Conservation (phyloP, 2,797 vertebrate species). For the Cheirogaleus major region DNA sequence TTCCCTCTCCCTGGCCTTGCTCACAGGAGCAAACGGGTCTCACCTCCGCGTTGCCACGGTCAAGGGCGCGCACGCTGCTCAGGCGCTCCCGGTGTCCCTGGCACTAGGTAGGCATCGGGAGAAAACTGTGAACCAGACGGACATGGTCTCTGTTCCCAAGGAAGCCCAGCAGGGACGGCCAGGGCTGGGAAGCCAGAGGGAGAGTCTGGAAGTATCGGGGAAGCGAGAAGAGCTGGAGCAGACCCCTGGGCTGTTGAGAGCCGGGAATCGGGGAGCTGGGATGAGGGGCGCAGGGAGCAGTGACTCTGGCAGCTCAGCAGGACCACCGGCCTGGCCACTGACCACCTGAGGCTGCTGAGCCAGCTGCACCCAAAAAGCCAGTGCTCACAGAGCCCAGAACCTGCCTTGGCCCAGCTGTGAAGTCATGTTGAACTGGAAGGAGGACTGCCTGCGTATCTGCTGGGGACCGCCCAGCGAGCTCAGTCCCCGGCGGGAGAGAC, state of each 20-base stretch:
- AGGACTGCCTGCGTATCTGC: neutral
- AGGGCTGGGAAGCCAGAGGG: too few relatives aligned
- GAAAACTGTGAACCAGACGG: neutral
- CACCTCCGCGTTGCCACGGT: neutral
- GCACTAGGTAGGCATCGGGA: neutral
- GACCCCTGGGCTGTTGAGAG: neutral
- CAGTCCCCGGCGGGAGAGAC: neutral
- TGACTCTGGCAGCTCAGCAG: neutral
- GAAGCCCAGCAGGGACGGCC: neutral
- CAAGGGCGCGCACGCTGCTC: too few relatives aligned
- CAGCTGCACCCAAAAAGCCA: neutral
- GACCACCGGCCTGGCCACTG: fast-evolving
- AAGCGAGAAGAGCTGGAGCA: neutral
- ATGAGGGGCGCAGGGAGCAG: fast-evolving
- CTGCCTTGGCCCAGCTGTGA: neutral
- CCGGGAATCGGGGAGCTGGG: too few relatives aligned
- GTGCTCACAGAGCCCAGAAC: too few relatives aligned
- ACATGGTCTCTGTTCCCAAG: neutral
- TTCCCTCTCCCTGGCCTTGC: neutral
- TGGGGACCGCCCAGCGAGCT: neutral
- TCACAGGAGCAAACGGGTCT: fast-evolving
- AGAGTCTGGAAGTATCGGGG: fast-evolving
- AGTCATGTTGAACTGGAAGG: fast-evolving
- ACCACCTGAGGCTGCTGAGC: neutral
- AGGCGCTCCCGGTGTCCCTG: neutral